These are phyloP conservation scores for Stratiolaelaps scimitus DNA, from an alignment of 1,140 invertebrate species.

Conservation along the genomic window DNA sequence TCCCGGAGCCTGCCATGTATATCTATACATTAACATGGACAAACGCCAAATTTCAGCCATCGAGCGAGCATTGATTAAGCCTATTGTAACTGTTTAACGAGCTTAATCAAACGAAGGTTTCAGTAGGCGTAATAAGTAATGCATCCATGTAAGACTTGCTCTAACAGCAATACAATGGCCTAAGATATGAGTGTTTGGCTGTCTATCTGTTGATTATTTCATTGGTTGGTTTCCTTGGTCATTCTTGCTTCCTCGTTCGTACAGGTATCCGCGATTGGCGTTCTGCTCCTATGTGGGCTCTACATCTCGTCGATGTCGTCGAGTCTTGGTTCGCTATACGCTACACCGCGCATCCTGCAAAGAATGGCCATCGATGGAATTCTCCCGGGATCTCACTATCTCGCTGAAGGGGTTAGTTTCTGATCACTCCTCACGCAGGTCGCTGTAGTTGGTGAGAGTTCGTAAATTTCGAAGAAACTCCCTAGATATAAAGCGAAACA, in stretches of 20 bases:
- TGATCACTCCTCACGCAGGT: not conserved
- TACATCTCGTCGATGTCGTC: conserved; percentile 91
- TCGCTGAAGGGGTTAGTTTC: conserved; percentile 69
- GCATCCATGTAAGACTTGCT: too few species aligned
- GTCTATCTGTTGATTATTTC: not conserved
- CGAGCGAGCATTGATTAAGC: too few species aligned
- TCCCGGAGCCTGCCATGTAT: too few species aligned
- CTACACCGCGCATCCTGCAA: conserved; percentile 81
- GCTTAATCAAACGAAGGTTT: too few species aligned
- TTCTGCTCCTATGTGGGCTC: conserved; percentile 72
- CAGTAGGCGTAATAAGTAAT: too few species aligned
- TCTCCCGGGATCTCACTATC: conserved; percentile 68
- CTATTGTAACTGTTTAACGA: too few species aligned
- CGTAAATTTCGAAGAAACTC: conserved; percentile 3
- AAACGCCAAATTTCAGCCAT: too few species aligned
- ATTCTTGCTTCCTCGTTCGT: too few species aligned
- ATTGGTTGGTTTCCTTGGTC: too few species aligned
- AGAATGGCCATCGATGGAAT: conserved; percentile 90
- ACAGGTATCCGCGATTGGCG: conserved; percentile 47
- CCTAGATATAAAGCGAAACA: too few species aligned
- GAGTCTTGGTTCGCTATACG: conserved; percentile 85
- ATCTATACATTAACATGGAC: too few species aligned
- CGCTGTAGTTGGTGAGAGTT: not conserved
- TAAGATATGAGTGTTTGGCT: not conserved
- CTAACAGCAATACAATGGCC: too few species aligned